These are phyloP conservation scores for Lordiphosa mommai DNA, from an alignment of 1,140 invertebrate genomes.

Conservation along the genomic window DNA sequence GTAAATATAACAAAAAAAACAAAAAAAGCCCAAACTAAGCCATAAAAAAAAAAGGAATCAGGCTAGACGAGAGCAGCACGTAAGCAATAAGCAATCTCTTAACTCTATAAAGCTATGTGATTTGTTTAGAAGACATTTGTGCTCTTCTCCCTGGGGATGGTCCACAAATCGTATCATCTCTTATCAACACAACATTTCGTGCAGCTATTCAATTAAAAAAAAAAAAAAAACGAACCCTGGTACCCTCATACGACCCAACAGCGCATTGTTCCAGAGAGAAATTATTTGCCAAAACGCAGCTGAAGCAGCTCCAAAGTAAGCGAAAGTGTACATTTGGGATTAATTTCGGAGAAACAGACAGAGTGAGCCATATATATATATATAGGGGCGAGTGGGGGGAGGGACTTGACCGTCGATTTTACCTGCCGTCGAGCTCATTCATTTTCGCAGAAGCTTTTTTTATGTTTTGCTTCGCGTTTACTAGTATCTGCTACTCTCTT, in stretches of 20 bases:
- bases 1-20: neutral
- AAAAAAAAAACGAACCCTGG: no score
- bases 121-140: neutral
- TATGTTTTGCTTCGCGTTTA: constrained; percentile 40
- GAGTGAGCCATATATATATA: constrained; percentile 5
- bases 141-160: constrained; percentile 2
- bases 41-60: no score
- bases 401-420: constrained; percentile 14
- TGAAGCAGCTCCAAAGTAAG: constrained; percentile 7
- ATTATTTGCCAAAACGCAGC: constrained; percentile 7
- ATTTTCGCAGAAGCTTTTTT: constrained; percentile 48
- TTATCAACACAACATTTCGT: constrained; percentile 46
- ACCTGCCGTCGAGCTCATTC: constrained; percentile 45
- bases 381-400: constrained; percentile 16
- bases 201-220: constrained; percentile 69
- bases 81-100: neutral
- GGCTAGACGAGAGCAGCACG: neutral
- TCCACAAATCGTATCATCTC: constrained; percentile 47
- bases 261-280: neutral
- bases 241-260: constrained; percentile 10
- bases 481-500: constrained; percentile 52
- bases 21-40: constrained; percentile 1
- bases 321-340: constrained; percentile 63
- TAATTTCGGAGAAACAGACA: constrained; percentile 37
- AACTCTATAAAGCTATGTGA: constrained; percentile 1